Base-by-base conservation (phyloP, 1,140 invertebrate species). In the Lucilia cuprina region DNA sequence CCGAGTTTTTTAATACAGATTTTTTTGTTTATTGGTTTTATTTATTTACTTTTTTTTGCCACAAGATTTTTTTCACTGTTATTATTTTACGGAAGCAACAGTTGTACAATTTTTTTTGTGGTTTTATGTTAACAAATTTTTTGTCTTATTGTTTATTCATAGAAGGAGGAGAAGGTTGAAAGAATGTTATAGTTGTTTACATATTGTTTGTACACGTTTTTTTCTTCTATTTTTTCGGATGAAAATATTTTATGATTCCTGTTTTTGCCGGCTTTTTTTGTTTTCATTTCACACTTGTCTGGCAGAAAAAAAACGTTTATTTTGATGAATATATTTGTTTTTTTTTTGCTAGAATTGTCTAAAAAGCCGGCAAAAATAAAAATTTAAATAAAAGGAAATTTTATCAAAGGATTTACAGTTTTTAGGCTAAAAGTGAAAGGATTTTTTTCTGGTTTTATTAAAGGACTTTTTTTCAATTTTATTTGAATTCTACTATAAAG, bases 21-120 rank as follows among this genome's bases (percentile, higher is more conserved):
- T 60, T 60, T 60, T 60, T 60, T 60, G 55, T 60, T 60, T 60
- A 60, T 60, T 60, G 55, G 55, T 60, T 60, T 60, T 60, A 60
- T 60, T 17, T 60, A 60, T n/a, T 60, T n/a, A n/a, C n/a, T 60
- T 60, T 60, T 60, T 17, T 17, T 17, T 30, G 25, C 25, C 25
- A 30, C 25, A 30, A n/a, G 7, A 17, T 60, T 60, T 17, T n/a
- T 60, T 41, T 41, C 41, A 41, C 41, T 41, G 41, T 60, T n/a
- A n/a, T 60, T 60, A 60, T 60, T 60, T 60, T n/a, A 60, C 55
- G 55, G 55, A 60, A 60, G 55, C 55, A 60, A 60, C 55, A 60
- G 55, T 60, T 60, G 55, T 30, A 30, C 25, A 30, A 60, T 14
- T 60, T 60, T 60, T 60, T 60, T 3, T 60, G 5, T 60, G 14